Evolutionary conservation across 2,797 vertebrate genomes (phyloP), one percentile per base, ranked within the genome.

Genomic region (Notoglanidium macrostoma): DNA sequence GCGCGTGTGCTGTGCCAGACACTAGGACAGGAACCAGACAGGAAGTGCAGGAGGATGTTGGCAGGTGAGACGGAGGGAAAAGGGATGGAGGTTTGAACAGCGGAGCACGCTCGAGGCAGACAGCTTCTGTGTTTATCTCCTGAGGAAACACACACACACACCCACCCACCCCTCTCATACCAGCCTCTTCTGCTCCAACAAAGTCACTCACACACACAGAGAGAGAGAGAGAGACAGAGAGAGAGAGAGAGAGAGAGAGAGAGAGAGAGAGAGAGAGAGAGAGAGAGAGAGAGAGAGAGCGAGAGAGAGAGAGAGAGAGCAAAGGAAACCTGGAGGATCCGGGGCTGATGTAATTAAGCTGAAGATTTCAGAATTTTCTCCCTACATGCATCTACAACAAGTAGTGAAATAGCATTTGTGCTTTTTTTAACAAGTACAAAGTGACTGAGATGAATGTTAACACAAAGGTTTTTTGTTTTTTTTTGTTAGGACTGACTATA

Each of bases 1-100:
- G 85, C 54, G 87, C 32, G 32, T 70, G 73, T 70, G 40, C 3
- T 19, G n/a, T 85, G 78, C 83, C 76, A 77, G 76, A 72, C 74
- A 15, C 73, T 67, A 44, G 83, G 72, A 78, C 40, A 77, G 84
- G 79, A 89, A 85, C 83, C 85, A 83, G 90, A 89, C 87, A 73
- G 79, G 79, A 77, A 72, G 84, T 67, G 77, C 79, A 67, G 80
- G 80, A 89, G 84, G 81, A 88, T 17, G 23, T 82, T 23, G 57
- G 68, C 57, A 86, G 81, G 59, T 81, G 80, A 85, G 85, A 57
- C n/a, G 23, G 65, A 55, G 74, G 83, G 40, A 79, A 80, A 23
- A 67, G 59, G 83, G 57, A 81, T 51, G 17, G 67, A 70, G 57
- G 55, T 51, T 29, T 51, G 35, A 79, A 80, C 44, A 73, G 72